A percentile compares a stretch with the other conserved stretches of the same genome.
Conservation (phyloP, 2,888 invertebrate genomes). For the Andrena chrysosceles region DNA sequence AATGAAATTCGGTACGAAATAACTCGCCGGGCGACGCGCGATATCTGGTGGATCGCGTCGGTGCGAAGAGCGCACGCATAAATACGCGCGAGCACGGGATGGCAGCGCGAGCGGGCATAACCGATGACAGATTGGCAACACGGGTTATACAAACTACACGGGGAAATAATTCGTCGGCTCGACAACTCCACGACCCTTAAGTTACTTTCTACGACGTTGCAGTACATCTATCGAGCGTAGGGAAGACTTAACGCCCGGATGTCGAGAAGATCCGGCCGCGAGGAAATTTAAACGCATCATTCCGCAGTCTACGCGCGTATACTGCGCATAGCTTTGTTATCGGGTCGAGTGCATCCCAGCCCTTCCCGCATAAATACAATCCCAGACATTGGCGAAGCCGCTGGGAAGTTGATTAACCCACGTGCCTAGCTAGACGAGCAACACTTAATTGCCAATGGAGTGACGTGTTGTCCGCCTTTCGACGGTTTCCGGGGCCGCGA, state of each 20-base stretch:
- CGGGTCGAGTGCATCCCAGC: slow-evolving; percentile 59
- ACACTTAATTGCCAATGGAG: slow-evolving; percentile 33
- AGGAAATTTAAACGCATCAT: slow-evolving; percentile 53
- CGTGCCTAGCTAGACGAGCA: slow-evolving; percentile 35
- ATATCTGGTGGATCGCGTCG: slow-evolving; percentile 55
- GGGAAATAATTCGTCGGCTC: slow-evolving; percentile 69
- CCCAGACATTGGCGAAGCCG: slow-evolving; percentile 48
- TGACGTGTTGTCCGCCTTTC: slow-evolving; percentile 18
- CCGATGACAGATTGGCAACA: slow-evolving; percentile 72
- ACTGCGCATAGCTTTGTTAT: slow-evolving; percentile 71
- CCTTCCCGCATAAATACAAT: slow-evolving; percentile 57
- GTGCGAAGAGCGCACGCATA: slow-evolving; percentile 38
- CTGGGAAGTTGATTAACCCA: slow-evolving; percentile 62
- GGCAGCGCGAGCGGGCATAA: slow-evolving; percentile 48
- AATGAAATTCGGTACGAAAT: slow-evolving; percentile 63
- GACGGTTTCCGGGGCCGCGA: slow-evolving; percentile 4
- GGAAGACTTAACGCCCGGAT: slow-evolving; percentile 60
- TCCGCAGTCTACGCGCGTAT: slow-evolving; percentile 32
- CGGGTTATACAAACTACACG: slow-evolving; percentile 61
- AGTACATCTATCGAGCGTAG: slow-evolving; percentile 61
- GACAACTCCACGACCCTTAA: slow-evolving; percentile 69
- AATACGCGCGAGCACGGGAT: slow-evolving; percentile 29
- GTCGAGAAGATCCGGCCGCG: slow-evolving; percentile 63
- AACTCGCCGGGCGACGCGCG: slow-evolving; percentile 49
- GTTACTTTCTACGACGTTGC: slow-evolving; percentile 63